Percentiles rank a stretch among this genome's conserved stretches.
Evolutionary conservation across 2,113 vertebrate genomes (phyloP).

Genomic region (Pachypanchax playfairii): DNA sequence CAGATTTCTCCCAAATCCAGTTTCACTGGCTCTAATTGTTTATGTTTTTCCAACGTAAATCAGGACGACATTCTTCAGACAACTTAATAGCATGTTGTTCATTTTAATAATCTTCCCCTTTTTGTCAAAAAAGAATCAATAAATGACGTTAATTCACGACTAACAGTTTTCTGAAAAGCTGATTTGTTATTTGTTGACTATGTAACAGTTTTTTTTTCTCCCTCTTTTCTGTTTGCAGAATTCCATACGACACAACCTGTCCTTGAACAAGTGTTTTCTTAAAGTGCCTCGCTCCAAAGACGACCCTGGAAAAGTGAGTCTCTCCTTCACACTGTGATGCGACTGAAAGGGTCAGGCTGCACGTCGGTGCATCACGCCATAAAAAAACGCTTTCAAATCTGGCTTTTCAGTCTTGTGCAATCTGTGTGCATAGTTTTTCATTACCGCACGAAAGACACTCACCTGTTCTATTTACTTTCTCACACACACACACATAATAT

Average conservation of each 20-base stretch:
- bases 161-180: not conserved
- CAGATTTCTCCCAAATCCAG: not conserved
- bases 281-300: slow-evolving; percentile 85
- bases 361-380: slow-evolving; percentile 10
- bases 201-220: not conserved
- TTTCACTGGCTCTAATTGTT: not conserved
- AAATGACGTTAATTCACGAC: not conserved
- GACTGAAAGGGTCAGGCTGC: slow-evolving; percentile 39
- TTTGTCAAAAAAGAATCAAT: not conserved
- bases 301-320: slow-evolving; percentile 84
- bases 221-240: slow-evolving; percentile 64
- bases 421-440: slow-evolving; percentile 20
- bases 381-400: slow-evolving; percentile 29
- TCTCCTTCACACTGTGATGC: slow-evolving; percentile 41
- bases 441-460: slow-evolving; percentile 8
- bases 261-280: slow-evolving; percentile 84
- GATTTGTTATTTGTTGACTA: slow-evolving; percentile 6
- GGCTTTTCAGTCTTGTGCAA: slow-evolving; percentile 22
- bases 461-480: slow-evolving; percentile 21
- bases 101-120: not conserved
- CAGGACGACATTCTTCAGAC: too few species aligned
- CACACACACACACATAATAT: slow-evolving; percentile 14
- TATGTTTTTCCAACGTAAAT: not conserved
- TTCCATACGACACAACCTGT: slow-evolving; percentile 83
- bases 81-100: too few species aligned